Conservation (phyloP, 1,140 invertebrate genomes). For the Stratiolaelaps scimitus region DNA sequence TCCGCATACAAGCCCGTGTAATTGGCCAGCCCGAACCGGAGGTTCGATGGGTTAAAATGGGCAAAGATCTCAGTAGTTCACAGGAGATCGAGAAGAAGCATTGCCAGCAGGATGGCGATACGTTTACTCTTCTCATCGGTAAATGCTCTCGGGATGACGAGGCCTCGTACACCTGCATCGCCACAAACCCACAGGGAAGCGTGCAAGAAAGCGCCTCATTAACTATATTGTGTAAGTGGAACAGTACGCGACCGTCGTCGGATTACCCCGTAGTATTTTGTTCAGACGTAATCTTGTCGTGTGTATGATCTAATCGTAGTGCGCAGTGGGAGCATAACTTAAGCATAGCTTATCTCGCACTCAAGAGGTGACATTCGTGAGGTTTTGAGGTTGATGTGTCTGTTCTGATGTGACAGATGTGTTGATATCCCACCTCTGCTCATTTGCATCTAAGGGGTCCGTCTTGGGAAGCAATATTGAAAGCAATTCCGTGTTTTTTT, state of each 20-base stretch:
- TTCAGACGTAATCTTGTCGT: not conserved
- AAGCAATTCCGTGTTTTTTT: too few relatives aligned
- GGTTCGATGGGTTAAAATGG: slow-evolving; percentile 30
- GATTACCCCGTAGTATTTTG: not conserved
- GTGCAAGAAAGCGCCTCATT: not conserved
- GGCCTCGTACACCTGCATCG: slow-evolving; percentile 34
- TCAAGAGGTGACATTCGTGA: too few relatives aligned
- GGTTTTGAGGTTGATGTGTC: too few relatives aligned
- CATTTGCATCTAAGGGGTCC: too few relatives aligned
- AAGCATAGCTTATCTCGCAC: too few relatives aligned
- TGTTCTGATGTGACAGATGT: too few relatives aligned
- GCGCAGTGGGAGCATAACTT: too few relatives aligned
- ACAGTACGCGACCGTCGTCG: slow-evolving; percentile 51
- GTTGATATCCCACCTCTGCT: not conserved
- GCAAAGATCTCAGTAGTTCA: not conserved
- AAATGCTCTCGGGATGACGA: slow-evolving; percentile 30
- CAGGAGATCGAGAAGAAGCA: not conserved
- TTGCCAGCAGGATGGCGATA: slow-evolving; percentile 30
- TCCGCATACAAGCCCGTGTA: slow-evolving; percentile 6
- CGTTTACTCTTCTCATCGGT: slow-evolving; percentile 36
- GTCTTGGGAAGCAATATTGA: too few relatives aligned
- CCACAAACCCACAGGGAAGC: slow-evolving; percentile 50
- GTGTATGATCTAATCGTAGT: too few relatives aligned
- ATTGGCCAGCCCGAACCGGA: slow-evolving; percentile 25
- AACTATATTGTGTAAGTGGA: slow-evolving; percentile 39